Base-by-base conservation (phyloP, 2,888 invertebrate genomes). In the Agapostemon virescens region DNA sequence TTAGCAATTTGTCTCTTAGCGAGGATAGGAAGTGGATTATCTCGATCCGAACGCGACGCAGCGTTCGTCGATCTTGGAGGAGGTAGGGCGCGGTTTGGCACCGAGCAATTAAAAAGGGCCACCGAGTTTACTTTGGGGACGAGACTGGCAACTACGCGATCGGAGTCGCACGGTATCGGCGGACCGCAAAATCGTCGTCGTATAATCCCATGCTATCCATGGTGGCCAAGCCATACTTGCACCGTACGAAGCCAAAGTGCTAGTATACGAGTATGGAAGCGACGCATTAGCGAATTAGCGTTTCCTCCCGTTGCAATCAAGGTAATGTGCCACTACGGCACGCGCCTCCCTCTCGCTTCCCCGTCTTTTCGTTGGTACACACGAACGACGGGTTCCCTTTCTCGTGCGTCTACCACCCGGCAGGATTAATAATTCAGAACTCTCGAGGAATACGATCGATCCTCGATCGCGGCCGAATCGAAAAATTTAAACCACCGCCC, bases 201-300 rank as follows among this genome's bases (percentile, higher is more conserved):
- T 85, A 84, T 85, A 87, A 85, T 88, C 88, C 88, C 82, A 83
- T 87, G 87, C 85, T 85, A 87, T 81, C 77, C 73, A 79, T 84
- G 77, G 85, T 84, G 77, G 81, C 68, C 69, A 58, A 74, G 77
- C 69, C 66, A 74, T 71, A 67, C 74, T 71, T 20, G 52, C 75
- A 40, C 66, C 36, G 69, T 80, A 81, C 83, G 81, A 78, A 85
- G 84, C 75, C 84, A 69, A 85, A 84, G 81, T 85, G 81, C 84
- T 76, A 61, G 79, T 82, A 84, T 85, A 74, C 86, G 77, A 74
- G 80, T 79, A 79, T 85, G 81, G 84, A 85, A 85, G 87, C 87
- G 88, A 89, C 89, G 89, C 91, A 91, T 91, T 91, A 91, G 91
- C 86, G 91, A 91, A 91, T 91, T 91, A 91, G 88, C 89, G 89